Conservation (phyloP, 2,797 vertebrate genomes). For the Pseudopleuronectes americanus region DNA sequence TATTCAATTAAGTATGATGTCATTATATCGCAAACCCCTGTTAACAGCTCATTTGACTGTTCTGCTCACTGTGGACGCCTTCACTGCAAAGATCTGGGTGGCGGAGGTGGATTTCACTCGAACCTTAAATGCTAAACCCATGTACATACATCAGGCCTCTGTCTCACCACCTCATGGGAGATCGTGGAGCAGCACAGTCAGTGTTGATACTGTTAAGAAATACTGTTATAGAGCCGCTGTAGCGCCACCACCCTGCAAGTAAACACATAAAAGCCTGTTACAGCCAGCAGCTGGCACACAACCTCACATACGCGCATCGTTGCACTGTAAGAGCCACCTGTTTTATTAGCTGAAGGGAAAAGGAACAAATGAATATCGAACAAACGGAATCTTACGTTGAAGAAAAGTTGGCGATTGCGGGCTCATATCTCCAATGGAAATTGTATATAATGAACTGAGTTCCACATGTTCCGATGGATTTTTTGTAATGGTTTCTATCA, state of each 20-base stretch:
- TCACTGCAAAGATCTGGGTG: constrained; percentile 33
- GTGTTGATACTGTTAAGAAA: constrained; percentile 55
- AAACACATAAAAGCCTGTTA: constrained; percentile 54
- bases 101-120: constrained; percentile 33
- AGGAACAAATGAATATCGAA: constrained; percentile 61
- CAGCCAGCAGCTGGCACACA: constrained; percentile 55
- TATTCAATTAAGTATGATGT: constrained; percentile 69
- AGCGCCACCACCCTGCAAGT: constrained; percentile 60
- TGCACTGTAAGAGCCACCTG: constrained; percentile 68
- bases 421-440: constrained; percentile 70
- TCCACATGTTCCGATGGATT: constrained; percentile 60
- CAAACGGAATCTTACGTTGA: constrained; percentile 56
- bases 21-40: constrained; percentile 54
- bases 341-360: constrained; percentile 57
- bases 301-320: constrained; percentile 59
- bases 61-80: constrained; percentile 40
- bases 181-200: constrained; percentile 51
- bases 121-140: constrained; percentile 34
- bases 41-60: constrained; percentile 59
- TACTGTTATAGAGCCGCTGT: constrained; percentile 57
- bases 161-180: constrained; percentile 48
- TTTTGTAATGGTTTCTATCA: constrained; percentile 68
- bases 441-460: constrained; percentile 77
- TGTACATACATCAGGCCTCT: constrained; percentile 40
- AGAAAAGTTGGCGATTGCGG: constrained; percentile 64